Conservation (phyloP, 2,888 invertebrate genomes). For the Tenthredo notha region DNA sequence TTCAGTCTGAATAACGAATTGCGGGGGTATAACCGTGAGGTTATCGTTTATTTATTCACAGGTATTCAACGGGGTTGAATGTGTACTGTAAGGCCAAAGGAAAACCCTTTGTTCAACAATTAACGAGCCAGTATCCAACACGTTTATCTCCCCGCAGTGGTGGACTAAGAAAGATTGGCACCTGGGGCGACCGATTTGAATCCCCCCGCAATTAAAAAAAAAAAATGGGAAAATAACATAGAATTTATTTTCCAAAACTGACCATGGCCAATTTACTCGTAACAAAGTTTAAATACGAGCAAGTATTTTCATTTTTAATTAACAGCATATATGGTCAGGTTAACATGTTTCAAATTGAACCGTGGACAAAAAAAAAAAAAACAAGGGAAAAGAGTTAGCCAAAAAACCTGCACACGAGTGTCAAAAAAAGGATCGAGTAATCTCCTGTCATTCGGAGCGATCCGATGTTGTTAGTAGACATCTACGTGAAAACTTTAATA, state of each 20-base stretch:
- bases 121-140: neutral
- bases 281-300: neutral
- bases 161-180: too few relatives aligned
- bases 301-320: slow-evolving; percentile 29
- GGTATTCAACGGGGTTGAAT: neutral
- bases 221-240: neutral
- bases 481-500: slow-evolving; percentile 4
- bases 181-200: too few relatives aligned
- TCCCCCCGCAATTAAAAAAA: too few relatives aligned
- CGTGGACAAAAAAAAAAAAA: neutral
- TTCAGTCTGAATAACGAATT: neutral
- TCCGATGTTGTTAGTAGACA: neutral
- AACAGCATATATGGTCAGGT: neutral
- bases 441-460: slow-evolving; percentile 1
- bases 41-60: slow-evolving; percentile 11
- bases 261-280: neutral
- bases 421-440: neutral
- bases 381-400: neutral
- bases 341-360: slow-evolving; percentile 20
- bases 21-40: neutral
- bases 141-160: neutral
- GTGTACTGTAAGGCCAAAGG: neutral
- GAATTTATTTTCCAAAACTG: neutral
- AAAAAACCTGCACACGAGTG: neutral
- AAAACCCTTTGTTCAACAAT: neutral